Conservation (phyloP, 2,113 vertebrate species). For the Sula dactylatra region DNA sequence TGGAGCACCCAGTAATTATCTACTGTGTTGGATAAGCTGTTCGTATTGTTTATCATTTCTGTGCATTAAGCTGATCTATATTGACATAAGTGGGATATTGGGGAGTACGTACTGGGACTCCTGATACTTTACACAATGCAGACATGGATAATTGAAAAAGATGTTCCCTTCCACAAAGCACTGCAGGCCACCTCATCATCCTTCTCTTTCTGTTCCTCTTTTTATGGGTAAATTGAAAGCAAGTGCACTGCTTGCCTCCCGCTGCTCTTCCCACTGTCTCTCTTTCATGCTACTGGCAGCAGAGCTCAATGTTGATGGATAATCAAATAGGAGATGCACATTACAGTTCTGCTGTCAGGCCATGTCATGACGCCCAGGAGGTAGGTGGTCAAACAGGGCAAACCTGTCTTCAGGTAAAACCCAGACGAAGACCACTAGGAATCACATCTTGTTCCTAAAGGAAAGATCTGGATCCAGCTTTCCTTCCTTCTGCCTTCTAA, state of each 20-base stretch:
- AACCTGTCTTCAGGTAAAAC: background rate
- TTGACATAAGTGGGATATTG: background rate
- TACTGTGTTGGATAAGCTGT: background rate
- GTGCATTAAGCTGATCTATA: background rate
- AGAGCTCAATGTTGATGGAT: background rate
- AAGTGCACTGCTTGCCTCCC: background rate
- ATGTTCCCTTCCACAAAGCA: background rate
- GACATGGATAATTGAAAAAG: slow-evolving; percentile 12
- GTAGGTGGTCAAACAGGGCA: background rate
- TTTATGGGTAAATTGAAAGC: background rate
- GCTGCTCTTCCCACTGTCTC: background rate
- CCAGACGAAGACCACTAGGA: background rate
- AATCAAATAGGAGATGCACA: background rate
- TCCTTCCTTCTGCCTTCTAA: background rate
- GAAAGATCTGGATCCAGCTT: background rate
- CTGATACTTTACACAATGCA: background rate
- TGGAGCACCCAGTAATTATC: background rate
- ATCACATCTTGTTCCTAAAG: background rate
- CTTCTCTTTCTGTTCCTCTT: background rate
- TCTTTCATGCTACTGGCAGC: background rate
- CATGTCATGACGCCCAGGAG: accelerated
- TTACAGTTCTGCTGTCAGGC: background rate
- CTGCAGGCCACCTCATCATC: slow-evolving; percentile 1
- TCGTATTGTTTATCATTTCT: background rate
- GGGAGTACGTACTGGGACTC: background rate